These are phyloP conservation scores for Cydia strobilella DNA, from an alignment of 1,140 invertebrate genomes.

Conservation along the genomic window DNA sequence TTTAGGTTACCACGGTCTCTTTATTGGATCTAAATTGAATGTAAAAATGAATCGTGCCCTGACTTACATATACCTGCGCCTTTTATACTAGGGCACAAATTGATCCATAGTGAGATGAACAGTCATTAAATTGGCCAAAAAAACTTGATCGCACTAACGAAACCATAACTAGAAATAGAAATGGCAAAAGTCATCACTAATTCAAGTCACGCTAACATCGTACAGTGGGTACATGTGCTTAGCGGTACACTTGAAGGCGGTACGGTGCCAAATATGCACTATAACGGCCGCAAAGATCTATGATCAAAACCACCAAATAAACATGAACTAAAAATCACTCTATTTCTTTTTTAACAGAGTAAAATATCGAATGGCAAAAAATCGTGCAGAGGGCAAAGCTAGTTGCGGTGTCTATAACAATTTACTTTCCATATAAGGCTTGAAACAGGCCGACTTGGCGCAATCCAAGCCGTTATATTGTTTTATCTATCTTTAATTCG, in stretches of 20 bases:
- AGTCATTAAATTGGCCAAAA: neutral
- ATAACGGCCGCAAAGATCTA: neutral
- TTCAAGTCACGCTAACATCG: slow-evolving; percentile 54
- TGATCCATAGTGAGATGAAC: neutral
- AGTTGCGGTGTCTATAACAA: slow-evolving; percentile 46
- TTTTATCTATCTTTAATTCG: slow-evolving; percentile 55
- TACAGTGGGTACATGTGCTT: slow-evolving; percentile 63
- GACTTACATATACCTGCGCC: too few species aligned
- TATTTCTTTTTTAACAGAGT: neutral
- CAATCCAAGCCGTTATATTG: slow-evolving; percentile 50
- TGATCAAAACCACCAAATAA: neutral
- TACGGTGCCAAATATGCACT: slow-evolving; percentile 71
- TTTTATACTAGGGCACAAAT: too few species aligned
- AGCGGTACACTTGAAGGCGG: slow-evolving; percentile 65
- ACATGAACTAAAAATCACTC: neutral
- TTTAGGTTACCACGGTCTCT: too few species aligned
- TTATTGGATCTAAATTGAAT: too few species aligned
- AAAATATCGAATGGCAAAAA: neutral
- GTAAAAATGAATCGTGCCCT: too few species aligned
- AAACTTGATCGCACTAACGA: neutral
- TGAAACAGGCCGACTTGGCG: slow-evolving; percentile 44
- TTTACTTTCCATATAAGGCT: slow-evolving; percentile 62
- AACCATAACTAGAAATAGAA: slow-evolving; percentile 22
- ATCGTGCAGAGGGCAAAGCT: neutral
- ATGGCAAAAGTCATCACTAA: slow-evolving; percentile 43